phyloP scores from a whole-genome alignment of 2,113 vertebrate species.

The Cyanistes caeruleus region DNA sequence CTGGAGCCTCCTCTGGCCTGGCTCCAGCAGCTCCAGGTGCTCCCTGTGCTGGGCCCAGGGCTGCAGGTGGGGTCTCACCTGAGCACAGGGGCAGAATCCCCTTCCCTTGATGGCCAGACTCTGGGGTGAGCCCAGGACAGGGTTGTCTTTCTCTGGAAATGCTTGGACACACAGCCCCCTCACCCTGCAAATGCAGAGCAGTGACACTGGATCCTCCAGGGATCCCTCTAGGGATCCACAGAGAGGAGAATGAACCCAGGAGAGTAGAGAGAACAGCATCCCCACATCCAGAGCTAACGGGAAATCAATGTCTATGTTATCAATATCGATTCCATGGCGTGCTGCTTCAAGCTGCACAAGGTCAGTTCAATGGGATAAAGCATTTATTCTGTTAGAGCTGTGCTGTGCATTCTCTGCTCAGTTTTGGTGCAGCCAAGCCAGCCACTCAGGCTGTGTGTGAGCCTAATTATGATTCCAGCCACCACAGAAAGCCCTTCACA shows the following conservation, averaged over 20 bases:
- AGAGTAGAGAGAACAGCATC: neutral
- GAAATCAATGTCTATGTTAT: neutral
- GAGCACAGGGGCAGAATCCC: neutral
- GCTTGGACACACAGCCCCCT: rapidly evolving
- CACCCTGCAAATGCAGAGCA: neutral
- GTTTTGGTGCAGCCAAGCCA: neutral
- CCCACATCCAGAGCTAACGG: neutral
- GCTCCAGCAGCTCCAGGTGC: neutral
- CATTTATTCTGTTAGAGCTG: neutral
- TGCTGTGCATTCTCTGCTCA: neutral
- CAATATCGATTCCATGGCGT: neutral
- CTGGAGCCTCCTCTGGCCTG: neutral
- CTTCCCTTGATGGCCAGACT: neutral
- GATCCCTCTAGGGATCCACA: neutral
- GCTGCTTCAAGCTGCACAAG: neutral
- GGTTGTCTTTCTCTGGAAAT: neutral
- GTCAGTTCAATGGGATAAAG: neutral
- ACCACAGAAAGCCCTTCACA: neutral
- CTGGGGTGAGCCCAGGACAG: neutral
- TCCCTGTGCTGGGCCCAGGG: neutral
- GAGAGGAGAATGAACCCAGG: neutral
- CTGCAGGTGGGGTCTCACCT: neutral
- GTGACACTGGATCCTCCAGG: neutral
- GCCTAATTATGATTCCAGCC: neutral
- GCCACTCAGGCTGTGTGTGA: neutral